These are phyloP conservation scores for Sylvia atricapilla DNA, from an alignment of 2,113 vertebrate genomes.

Conservation along the genomic window DNA sequence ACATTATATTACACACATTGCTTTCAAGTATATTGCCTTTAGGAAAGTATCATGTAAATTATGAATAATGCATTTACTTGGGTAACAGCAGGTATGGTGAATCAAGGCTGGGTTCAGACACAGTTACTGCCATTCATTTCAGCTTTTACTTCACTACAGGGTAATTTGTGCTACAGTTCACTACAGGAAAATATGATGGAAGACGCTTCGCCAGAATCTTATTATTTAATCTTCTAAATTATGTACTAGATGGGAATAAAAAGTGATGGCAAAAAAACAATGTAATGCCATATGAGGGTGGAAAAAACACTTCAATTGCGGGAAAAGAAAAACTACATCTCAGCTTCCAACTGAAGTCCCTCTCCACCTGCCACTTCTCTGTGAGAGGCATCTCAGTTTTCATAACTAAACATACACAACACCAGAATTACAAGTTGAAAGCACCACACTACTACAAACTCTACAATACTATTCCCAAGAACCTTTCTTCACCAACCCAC, in stretches of 20 bases:
- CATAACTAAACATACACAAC: not conserved
- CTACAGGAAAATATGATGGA: not conserved
- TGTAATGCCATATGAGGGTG: accelerated
- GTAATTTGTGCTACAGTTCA: not conserved
- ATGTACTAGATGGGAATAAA: not conserved
- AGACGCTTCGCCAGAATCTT: not conserved
- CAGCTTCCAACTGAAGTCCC: not conserved
- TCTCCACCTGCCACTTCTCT: not conserved
- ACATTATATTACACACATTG: not conserved
- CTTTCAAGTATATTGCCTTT: slow-evolving; percentile 22
- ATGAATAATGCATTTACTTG: not conserved
- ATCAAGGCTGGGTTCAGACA: not conserved
- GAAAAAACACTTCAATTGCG: not conserved
- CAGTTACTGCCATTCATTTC: not conserved
- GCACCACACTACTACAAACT: not conserved
- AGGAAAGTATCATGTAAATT: not conserved
- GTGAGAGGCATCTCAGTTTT: not conserved
- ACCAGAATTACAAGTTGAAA: not conserved
- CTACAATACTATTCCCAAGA: not conserved
- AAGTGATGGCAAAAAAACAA: not conserved
- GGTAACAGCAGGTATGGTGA: not conserved
- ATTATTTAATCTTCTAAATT: not conserved
- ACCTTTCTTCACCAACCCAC: not conserved
- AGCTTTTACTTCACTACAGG: not conserved
- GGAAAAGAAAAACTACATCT: not conserved